A percentile compares a stretch with the other conserved stretches of the same genome.
Evolutionary conservation across 2,797 vertebrate species (phyloP).

Genomic region (Miichthys miiuy): DNA sequence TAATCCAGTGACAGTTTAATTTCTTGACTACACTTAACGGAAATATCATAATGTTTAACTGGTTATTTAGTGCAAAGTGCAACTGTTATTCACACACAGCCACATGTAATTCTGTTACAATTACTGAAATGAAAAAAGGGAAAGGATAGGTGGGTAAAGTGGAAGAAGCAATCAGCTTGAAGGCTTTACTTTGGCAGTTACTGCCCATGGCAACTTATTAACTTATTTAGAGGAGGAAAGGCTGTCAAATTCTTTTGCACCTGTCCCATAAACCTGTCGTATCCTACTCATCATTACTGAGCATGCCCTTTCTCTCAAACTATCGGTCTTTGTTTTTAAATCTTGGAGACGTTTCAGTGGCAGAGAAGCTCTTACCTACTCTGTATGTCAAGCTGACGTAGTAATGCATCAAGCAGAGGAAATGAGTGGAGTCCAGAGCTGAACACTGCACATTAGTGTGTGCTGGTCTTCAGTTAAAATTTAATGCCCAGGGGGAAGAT

Average conservation of each 20-base stretch:
- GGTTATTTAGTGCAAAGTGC: slow-evolving; percentile 6
- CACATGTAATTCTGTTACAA: slow-evolving; percentile 31
- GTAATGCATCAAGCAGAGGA: slow-evolving; percentile 69
- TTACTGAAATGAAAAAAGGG: slow-evolving; percentile 21
- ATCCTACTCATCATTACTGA: slow-evolving; percentile 38
- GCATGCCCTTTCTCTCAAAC: slow-evolving; percentile 28
- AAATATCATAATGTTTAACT: slow-evolving; percentile 20
- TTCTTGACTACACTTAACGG: slow-evolving; percentile 27
- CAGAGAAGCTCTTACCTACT: slow-evolving; percentile 49
- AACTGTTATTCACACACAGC: slow-evolving; percentile 21
- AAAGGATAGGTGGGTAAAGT: slow-evolving; percentile 1
- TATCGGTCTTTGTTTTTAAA: slow-evolving; percentile 54
- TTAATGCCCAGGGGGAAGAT: slow-evolving; percentile 63
- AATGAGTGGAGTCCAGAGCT: slow-evolving; percentile 58
- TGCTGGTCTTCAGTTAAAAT: slow-evolving; percentile 69
- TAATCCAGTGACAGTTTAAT: slow-evolving; percentile 37
- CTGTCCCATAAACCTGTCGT: slow-evolving; percentile 53
- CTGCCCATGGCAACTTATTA: slow-evolving; percentile 33
- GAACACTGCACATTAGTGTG: slow-evolving; percentile 58
- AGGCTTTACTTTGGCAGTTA: slow-evolving; percentile 46
- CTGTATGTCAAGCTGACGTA: slow-evolving; percentile 62
- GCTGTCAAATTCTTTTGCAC: slow-evolving; percentile 42
- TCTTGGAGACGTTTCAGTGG: slow-evolving; percentile 45
- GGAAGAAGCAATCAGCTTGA: slow-evolving; percentile 36
- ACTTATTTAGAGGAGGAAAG: slow-evolving; percentile 50